A percentile compares a stretch with the other conserved stretches of the same genome.
phyloP scores from a whole-genome alignment of 2,888 invertebrate species.

The Euclidia mi region DNA sequence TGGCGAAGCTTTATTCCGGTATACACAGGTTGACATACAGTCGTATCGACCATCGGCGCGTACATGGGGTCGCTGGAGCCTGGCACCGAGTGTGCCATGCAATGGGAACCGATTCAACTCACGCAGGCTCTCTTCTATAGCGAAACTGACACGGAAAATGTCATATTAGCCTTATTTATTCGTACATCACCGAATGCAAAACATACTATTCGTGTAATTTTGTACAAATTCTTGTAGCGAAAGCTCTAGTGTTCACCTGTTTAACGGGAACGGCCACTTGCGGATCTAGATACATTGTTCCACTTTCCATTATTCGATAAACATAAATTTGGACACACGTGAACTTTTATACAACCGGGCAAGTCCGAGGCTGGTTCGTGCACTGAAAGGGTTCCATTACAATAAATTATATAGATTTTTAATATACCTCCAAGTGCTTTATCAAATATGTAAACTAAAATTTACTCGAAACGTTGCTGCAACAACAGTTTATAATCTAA shows the following conservation, averaged over 20 bases:
- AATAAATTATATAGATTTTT: too few species aligned
- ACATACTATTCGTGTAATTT: not conserved
- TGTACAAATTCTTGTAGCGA: slow-evolving; percentile 1
- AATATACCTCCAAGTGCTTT: too few species aligned
- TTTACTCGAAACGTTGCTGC: too few species aligned
- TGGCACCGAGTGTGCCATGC: slow-evolving; percentile 79
- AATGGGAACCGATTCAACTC: slow-evolving; percentile 71
- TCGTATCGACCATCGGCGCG: slow-evolving; percentile 73
- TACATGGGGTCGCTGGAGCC: slow-evolving; percentile 78
- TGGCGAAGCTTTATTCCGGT: slow-evolving; percentile 47
- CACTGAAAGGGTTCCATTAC: too few species aligned
- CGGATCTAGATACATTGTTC: slow-evolving; percentile 3
- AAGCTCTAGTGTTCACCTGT: not conserved
- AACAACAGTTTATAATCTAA: too few species aligned
- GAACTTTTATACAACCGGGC: not conserved
- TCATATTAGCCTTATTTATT: slow-evolving; percentile 59
- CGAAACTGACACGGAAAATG: slow-evolving; percentile 70
- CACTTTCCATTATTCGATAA: slow-evolving; percentile 7
- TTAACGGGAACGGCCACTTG: not conserved
- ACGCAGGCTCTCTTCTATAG: slow-evolving; percentile 73
- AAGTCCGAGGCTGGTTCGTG: too few species aligned
- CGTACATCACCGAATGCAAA: slow-evolving; percentile 4
- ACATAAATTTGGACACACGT: slow-evolving; percentile 4
- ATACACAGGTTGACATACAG: slow-evolving; percentile 62
- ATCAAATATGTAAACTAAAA: too few species aligned